phyloP scores from a whole-genome alignment of 2,113 vertebrate species.

The Thymallus thymallus region DNA sequence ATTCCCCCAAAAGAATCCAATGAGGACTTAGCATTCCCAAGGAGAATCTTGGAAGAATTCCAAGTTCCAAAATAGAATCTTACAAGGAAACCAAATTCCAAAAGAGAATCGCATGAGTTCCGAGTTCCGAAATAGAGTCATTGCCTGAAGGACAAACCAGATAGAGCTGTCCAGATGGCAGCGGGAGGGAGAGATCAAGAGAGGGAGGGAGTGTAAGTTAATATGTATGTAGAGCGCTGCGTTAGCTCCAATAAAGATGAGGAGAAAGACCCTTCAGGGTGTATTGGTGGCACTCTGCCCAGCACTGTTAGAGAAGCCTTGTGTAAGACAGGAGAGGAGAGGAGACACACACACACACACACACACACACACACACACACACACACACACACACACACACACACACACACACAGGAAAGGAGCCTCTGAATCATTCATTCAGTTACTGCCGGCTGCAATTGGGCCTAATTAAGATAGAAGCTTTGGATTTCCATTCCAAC shows the following conservation, averaged over 20 bases:
- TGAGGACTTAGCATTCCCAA: too few relatives aligned
- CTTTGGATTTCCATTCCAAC: not conserved
- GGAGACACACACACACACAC: too few relatives aligned
- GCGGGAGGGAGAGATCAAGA: not conserved
- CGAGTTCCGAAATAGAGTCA: too few relatives aligned
- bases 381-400: slow-evolving; percentile 12
- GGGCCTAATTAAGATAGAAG: slow-evolving; percentile 11
- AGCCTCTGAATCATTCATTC: slow-evolving; percentile 13
- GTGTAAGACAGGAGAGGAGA: too few relatives aligned
- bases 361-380: not conserved
- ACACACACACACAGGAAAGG: not conserved
- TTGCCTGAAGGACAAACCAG: too few relatives aligned
- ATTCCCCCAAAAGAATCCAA: too few relatives aligned
- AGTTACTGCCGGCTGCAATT: not conserved
- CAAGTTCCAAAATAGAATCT: too few relatives aligned
- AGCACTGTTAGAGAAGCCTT: not conserved
- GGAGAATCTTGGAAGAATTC: too few relatives aligned
- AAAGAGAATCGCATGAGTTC: too few relatives aligned
- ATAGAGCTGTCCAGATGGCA: not conserved
- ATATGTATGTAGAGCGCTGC: not conserved
- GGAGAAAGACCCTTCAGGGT: not conserved
- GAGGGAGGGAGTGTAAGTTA: slow-evolving; percentile 3
- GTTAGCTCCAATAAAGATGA: not conserved
- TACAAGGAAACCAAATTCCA: too few relatives aligned
- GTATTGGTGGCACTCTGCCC: slow-evolving; percentile 17